Percentiles rank a stretch among this genome's conserved stretches.
phyloP scores from a whole-genome alignment of 2,797 vertebrate species.

The Buceros bicornis region DNA sequence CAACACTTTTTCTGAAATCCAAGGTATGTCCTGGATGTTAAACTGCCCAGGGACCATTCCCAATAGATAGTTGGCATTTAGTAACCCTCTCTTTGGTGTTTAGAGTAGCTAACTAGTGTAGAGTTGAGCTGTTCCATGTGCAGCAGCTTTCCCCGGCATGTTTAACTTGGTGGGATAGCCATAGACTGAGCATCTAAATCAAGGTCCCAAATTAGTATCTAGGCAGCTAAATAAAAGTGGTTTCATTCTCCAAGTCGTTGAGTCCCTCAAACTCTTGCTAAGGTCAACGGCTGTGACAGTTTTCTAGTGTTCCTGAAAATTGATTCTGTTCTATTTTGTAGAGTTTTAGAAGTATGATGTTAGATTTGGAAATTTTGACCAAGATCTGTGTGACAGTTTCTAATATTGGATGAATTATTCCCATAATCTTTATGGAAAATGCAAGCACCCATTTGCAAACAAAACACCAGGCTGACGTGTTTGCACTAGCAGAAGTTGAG shows the following conservation, averaged over 20 bases:
- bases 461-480: background rate
- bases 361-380: background rate
- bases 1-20: background rate
- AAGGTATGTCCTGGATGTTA: background rate
- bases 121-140: background rate
- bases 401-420: background rate
- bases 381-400: background rate
- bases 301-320: background rate
- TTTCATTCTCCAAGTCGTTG: background rate
- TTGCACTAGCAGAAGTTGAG: background rate
- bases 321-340: background rate
- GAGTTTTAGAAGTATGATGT: background rate
- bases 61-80: background rate
- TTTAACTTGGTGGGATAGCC: background rate
- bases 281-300: rapidly evolving
- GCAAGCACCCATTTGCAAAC: background rate
- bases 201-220: background rate
- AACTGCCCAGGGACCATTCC: background rate
- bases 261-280: background rate
- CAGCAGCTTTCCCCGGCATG: background rate
- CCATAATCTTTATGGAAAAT: background rate
- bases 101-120: background rate
- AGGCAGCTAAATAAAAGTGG: background rate
- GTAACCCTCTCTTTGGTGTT: background rate
- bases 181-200: background rate